Percentiles rank a stretch among this genome's conserved stretches.
These are phyloP conservation scores for Uria aalge DNA, from an alignment of 2,113 vertebrate genomes.

Conservation along the genomic window DNA sequence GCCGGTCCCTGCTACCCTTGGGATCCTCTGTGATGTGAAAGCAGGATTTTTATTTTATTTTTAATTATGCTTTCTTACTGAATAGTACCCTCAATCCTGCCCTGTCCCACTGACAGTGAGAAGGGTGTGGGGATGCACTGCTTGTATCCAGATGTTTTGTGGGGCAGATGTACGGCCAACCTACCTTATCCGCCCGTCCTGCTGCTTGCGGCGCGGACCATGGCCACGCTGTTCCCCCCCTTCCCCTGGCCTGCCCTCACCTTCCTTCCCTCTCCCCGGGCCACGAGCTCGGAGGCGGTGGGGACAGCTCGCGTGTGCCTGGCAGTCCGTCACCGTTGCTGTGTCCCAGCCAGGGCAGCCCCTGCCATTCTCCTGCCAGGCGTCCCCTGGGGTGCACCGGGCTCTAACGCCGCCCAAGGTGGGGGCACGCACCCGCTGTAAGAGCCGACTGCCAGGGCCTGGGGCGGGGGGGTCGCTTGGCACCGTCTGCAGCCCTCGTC, in stretches of 20 bases:
- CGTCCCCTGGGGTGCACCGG: rapidly evolving
- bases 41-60: background rate
- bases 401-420: rapidly evolving
- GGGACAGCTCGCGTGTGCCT: background rate
- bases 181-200: rapidly evolving
- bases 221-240: rapidly evolving
- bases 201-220: background rate
- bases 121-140: too few relatives aligned
- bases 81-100: background rate
- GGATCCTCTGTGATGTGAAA: background rate
- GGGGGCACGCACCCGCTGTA: background rate
- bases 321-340: background rate
- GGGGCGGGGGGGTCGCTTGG: background rate
- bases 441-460: background rate
- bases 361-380: background rate
- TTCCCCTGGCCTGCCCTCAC: background rate
- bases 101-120: background rate
- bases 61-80: background rate
- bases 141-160: background rate
- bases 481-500: rapidly evolving
- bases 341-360: background rate
- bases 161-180: background rate
- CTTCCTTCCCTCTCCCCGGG: background rate
- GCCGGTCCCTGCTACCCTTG: background rate
- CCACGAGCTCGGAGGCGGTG: rapidly evolving